A percentile compares a stretch with the other conserved stretches of the same genome.
Evolutionary conservation across 2,888 invertebrate species (phyloP).

Genomic region (Drosophila parthenogenetica): DNA sequence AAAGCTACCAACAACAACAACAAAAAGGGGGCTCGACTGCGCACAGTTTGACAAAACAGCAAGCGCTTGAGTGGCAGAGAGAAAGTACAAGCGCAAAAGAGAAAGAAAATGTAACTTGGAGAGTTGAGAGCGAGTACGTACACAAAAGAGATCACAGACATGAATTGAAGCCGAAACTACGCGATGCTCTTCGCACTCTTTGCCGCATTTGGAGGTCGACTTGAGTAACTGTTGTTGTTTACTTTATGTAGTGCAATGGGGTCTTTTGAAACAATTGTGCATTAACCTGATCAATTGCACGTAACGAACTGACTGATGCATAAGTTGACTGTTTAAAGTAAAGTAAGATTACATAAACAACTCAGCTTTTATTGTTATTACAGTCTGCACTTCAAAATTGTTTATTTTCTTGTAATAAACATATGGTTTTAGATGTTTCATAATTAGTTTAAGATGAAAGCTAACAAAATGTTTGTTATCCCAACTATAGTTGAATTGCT

Average conservation of each 20-base stretch:
- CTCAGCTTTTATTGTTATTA: neutral
- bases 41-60: neutral
- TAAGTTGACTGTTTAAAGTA: neutral
- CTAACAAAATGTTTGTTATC: too few relatives aligned
- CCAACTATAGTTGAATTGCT: too few relatives aligned
- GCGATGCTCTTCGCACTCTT: slow-evolving; percentile 20
- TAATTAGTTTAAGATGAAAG: too few relatives aligned
- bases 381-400: neutral
- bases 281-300: slow-evolving; percentile 11
- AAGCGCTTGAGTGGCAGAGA: neutral
- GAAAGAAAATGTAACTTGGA: neutral
- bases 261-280: neutral
- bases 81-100: neutral
- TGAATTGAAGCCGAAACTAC: slow-evolving; percentile 11
- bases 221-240: slow-evolving; percentile 15
- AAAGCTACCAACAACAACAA: slow-evolving; percentile 15
- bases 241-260: slow-evolving; percentile 3
- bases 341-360: neutral
- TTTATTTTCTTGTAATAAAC: neutral
- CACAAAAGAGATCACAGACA: neutral
- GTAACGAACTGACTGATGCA: slow-evolving; percentile 2
- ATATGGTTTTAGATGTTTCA: too few relatives aligned
- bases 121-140: neutral
- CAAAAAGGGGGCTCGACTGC: slow-evolving; percentile 69
- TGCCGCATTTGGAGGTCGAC: slow-evolving; percentile 33